Evolutionary conservation across 2,888 invertebrate species (phyloP).

Genomic region (Petrophora chlorosata): DNA sequence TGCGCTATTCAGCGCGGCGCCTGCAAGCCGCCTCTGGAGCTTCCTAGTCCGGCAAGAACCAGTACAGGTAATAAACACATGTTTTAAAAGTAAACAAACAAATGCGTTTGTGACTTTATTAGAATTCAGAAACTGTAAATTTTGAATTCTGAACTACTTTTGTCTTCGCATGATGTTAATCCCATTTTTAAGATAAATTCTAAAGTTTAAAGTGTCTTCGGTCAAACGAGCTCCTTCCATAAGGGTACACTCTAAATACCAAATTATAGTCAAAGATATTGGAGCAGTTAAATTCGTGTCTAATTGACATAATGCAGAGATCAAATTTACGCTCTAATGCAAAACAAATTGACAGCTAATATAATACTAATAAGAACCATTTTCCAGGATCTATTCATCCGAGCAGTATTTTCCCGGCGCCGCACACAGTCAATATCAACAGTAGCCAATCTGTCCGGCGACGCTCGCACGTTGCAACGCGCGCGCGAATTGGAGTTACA

Average conservation of each 20-base stretch:
- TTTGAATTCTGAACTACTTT: neutral
- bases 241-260: too few relatives aligned
- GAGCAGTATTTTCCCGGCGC: slow-evolving; percentile 95
- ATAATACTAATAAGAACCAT: too few relatives aligned
- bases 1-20: slow-evolving; percentile 87
- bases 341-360: neutral
- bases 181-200: too few relatives aligned
- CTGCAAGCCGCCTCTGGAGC: slow-evolving; percentile 94
- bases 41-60: slow-evolving; percentile 96
- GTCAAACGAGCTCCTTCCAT: too few relatives aligned
- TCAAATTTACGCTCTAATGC: too few relatives aligned
- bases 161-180: too few relatives aligned
- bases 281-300: too few relatives aligned
- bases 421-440: slow-evolving; percentile 75
- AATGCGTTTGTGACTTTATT: neutral
- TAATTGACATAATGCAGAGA: too few relatives aligned
- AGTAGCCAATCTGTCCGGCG: slow-evolving; percentile 42
- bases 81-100: neutral
- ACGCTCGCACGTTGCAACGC: slow-evolving; percentile 35
- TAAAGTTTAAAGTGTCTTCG: too few relatives aligned
- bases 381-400: slow-evolving; percentile 93
- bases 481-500: slow-evolving; percentile 71
- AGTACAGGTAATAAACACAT: slow-evolving; percentile 89
- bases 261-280: too few relatives aligned
- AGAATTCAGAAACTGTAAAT: too few relatives aligned